A percentile compares a stretch with the other conserved stretches of the same genome.
Evolutionary conservation across 2,797 vertebrate species (phyloP).

Genomic region (Amblyopsis hoosieri): DNA sequence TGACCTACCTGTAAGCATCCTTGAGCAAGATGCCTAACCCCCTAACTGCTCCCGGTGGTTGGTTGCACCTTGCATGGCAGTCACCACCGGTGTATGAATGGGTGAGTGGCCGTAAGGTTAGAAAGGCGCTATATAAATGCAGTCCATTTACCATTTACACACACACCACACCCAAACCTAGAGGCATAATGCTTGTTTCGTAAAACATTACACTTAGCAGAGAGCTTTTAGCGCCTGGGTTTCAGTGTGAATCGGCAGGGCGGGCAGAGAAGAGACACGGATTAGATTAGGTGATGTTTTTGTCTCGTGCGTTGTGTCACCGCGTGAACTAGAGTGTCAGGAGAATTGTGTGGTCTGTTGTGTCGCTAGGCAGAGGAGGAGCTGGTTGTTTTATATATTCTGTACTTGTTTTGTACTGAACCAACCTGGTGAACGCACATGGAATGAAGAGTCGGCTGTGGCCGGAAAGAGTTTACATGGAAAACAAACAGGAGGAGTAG

Average conservation of each 20-base stretch:
- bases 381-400: slow-evolving; percentile 38
- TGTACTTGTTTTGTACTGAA: slow-evolving; percentile 20
- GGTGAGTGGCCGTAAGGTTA: too few relatives aligned
- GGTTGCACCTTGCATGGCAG: too few relatives aligned
- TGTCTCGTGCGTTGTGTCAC: slow-evolving; percentile 7
- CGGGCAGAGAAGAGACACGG: background rate
- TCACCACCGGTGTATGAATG: too few relatives aligned
- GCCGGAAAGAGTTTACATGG: slow-evolving; percentile 4
- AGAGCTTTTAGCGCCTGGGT: slow-evolving; percentile 2
- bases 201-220: slow-evolving; percentile 6
- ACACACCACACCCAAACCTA: slow-evolving; percentile 22
- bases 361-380: slow-evolving; percentile 71
- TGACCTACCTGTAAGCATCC: too few relatives aligned
- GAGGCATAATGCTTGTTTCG: slow-evolving; percentile 1
- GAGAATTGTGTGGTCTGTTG: slow-evolving; percentile 35
- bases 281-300: slow-evolving; percentile 16
- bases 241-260: background rate
- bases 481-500: slow-evolving; percentile 12
- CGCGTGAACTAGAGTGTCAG: slow-evolving; percentile 34
- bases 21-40: too few relatives aligned
- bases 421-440: slow-evolving; percentile 29
- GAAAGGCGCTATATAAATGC: too few relatives aligned
- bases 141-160: too few relatives aligned
- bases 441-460: slow-evolving; percentile 18
- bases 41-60: too few relatives aligned